Evolutionary conservation across 1,140 invertebrate species (phyloP), one percentile per base, ranked within the genome.

Genomic region (Hycleus cichorii): DNA sequence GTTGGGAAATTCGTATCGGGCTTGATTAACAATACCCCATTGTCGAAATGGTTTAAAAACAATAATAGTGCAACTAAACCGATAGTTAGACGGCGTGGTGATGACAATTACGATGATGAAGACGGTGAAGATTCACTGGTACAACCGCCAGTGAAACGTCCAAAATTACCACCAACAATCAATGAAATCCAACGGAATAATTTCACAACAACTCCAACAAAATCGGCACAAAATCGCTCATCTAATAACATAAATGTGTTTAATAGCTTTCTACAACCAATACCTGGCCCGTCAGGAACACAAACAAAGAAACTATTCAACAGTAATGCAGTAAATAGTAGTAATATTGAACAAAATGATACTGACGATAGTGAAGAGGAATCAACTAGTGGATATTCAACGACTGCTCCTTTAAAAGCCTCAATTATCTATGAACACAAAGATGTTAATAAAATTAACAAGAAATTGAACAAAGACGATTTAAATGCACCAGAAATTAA

Each of bases 31-130:
- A 64, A 70, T 39, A 73, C 75, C 5, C 63, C 67, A n/a, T 69
- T 80, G n/a, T 75, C 71, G 5, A 78, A 76, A 65, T 78, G 77
- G 77, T 79, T 80, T 50, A 67, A 72, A 32, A 69, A 63, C 38
- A 69, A 61, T 32, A 63, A 69, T 6, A 70, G 66, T 47, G 55
- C 61, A 6, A 73, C 74, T 64, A 74, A 72, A 6, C 68, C 72
- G 24, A 52, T 68, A 8, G 49, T 62, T 39, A 56, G 64, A 32
- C 69, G 71, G 25, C 74, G 77, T 32, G 72, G 75, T 44, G 77
- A 80, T 39, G 77, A 68, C 24, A 51, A 75, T 52, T 42, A 42
- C 68, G 75, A 77, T 45, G 71, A 70, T 32, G 63, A 72, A 46
- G 32, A 45, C 32, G 75, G 75, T 6, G 74, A 67, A 32, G 63